A percentile compares a stretch with the other conserved stretches of the same genome.
These are phyloP conservation scores for Stratiomys singularior DNA, from an alignment of 2,888 invertebrate species.

Conservation along the genomic window DNA sequence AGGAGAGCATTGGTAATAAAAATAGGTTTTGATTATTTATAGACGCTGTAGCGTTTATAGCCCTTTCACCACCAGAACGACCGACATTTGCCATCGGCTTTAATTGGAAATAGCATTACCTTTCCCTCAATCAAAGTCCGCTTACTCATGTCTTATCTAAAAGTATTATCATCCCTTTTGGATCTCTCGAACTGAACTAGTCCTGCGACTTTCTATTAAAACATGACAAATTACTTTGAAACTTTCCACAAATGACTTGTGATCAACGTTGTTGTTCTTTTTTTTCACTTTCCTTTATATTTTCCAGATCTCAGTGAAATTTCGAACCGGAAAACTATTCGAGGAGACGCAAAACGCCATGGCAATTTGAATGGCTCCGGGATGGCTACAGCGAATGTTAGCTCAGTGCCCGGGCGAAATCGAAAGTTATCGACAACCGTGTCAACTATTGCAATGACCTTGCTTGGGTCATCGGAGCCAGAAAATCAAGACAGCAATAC, in stretches of 20 bases:
- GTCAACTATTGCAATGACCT: slow-evolving; percentile 36
- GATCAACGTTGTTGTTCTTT: not conserved
- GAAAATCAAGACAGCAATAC: not conserved
- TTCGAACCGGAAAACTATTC: not conserved
- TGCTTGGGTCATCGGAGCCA: slow-evolving; percentile 18
- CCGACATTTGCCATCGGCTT: no score
- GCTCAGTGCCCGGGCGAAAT: slow-evolving; percentile 25
- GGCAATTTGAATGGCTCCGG: slow-evolving; percentile 45
- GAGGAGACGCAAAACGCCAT: slow-evolving; percentile 6
- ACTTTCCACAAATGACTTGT: not conserved
- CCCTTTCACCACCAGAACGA: no score
- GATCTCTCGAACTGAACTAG: no score
- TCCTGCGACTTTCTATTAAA: no score
- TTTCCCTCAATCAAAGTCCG: no score
- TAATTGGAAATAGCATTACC: no score
- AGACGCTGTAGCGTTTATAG: no score
- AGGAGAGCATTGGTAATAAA: no score
- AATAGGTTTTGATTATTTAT: no score
- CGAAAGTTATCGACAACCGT: slow-evolving; percentile 31
- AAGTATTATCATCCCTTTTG: no score
- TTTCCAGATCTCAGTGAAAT: slow-evolving; percentile 1
- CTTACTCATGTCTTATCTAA: no score
- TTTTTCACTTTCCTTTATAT: not conserved
- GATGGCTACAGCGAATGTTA: slow-evolving; percentile 35
- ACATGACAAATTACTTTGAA: not conserved